Conservation (phyloP, 2,888 invertebrate species). For the Amblyteles armatorius region DNA sequence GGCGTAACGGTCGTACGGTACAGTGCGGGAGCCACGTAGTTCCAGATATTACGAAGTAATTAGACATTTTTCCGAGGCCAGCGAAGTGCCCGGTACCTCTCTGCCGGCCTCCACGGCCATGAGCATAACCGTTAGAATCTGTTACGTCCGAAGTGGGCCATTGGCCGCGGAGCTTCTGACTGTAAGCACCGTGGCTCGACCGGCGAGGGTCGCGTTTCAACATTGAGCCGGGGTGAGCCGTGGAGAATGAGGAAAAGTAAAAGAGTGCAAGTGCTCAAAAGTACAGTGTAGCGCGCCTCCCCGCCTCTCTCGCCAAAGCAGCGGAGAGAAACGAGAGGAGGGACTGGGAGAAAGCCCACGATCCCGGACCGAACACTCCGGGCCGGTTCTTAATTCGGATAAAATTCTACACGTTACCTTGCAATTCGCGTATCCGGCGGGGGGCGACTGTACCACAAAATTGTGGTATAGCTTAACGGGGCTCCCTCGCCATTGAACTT, state of each 20-base stretch:
- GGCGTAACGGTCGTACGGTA: slow-evolving; percentile 50
- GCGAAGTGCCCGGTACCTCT: slow-evolving; percentile 50
- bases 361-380: slow-evolving; percentile 30
- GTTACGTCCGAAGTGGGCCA: slow-evolving; percentile 75
- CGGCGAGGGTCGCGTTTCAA: slow-evolving; percentile 63
- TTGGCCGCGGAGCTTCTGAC: slow-evolving; percentile 58
- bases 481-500: slow-evolving; percentile 25
- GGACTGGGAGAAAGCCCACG: slow-evolving; percentile 15
- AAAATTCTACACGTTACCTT: slow-evolving; percentile 62
- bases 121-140: slow-evolving; percentile 82
- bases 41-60: slow-evolving; percentile 77
- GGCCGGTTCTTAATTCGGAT: slow-evolving; percentile 67
- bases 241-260: slow-evolving; percentile 46
- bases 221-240: slow-evolving; percentile 56
- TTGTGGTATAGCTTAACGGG: slow-evolving; percentile 35
- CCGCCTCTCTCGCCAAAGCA: slow-evolving; percentile 11
- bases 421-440: slow-evolving; percentile 24
- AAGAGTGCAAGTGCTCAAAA: slow-evolving; percentile 45
- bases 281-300: slow-evolving; percentile 35
- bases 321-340: slow-evolving; percentile 29
- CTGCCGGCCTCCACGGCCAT: slow-evolving; percentile 73
- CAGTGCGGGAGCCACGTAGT: slow-evolving; percentile 27
- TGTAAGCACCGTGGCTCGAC: slow-evolving; percentile 55
- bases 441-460: slow-evolving; percentile 29
- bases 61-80: slow-evolving; percentile 73